These are phyloP conservation scores for Promerops cafer DNA, from an alignment of 2,113 vertebrate species.

Conservation along the genomic window DNA sequence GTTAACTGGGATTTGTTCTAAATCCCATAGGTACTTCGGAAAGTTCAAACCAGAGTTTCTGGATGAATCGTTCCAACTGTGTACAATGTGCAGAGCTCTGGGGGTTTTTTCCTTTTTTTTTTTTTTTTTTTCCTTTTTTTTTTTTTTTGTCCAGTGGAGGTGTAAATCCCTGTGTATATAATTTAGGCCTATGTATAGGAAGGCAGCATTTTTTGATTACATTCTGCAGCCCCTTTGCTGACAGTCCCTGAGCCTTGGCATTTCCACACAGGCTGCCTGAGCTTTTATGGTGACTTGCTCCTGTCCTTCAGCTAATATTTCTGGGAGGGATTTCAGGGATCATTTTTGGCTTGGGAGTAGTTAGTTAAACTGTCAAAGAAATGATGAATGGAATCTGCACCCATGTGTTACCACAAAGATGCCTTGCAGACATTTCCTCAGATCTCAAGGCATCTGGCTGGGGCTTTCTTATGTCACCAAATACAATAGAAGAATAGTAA, in stretches of 20 bases:
- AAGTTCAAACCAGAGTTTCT: constrained; percentile 40
- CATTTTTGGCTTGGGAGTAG: constrained; percentile 11
- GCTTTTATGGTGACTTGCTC: not conserved
- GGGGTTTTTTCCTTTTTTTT: not conserved
- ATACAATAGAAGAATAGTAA: constrained; percentile 57
- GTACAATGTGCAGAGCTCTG: not conserved
- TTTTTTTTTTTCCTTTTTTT: no score
- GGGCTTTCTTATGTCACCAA: constrained; percentile 21
- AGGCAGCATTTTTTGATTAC: not conserved
- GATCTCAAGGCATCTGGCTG: constrained; percentile 42
- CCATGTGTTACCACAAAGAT: constrained; percentile 51
- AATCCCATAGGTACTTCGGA: not conserved
- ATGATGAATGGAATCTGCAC: constrained; percentile 34
- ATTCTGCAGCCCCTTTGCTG: not conserved
- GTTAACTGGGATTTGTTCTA: constrained; percentile 23
- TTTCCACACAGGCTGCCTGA: not conserved
- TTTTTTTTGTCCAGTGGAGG: not conserved
- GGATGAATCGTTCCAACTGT: constrained; percentile 14
- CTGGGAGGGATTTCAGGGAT: constrained; percentile 31
- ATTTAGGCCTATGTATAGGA: not conserved
- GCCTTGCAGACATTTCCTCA: constrained; percentile 55
- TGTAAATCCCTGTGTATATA: not conserved
- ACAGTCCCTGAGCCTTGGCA: not conserved
- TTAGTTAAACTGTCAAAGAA: constrained; percentile 42
- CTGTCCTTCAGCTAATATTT: constrained; percentile 25